Evolutionary conservation across 2,113 vertebrate genomes (phyloP), one percentile per base, ranked within the genome.

Genomic region (Scartelaos histophorus): DNA sequence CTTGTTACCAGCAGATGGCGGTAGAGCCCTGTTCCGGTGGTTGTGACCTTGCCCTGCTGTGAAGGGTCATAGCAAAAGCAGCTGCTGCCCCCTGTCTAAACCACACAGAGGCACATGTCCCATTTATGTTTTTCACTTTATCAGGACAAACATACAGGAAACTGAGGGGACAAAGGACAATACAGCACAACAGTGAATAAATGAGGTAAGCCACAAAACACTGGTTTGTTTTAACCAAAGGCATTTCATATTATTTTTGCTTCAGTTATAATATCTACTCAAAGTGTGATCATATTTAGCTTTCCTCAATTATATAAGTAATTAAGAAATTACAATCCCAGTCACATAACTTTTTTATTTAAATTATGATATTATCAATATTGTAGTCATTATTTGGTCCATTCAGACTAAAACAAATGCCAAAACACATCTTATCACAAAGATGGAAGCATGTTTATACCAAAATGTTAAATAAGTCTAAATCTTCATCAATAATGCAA

Each of bases 1-100:
- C 34, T 46, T 71, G 57, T 73, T 0, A 46, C 86, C 89, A 85
- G 82, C 82, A 91, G 89, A 64, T 65, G 88, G 80, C 88, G 78
- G 62, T 62, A 67, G 49, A 21, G 24, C 13, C 46, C 53, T 1
- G 35, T 57, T 57, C 69, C 25, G 53, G 11, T 25, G 13, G 3
- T 29, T 7, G 71, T 88, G 86, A 89, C 89, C 85, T 87, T 89
- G 54, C 35, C 21, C 60, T 19, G 38, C 70, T 53, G 76, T 64
- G 47, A 11, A 74, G 77, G 80, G 83, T 84, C 78, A 72, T 46
- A 19, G 62, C 58, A 6, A 57, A 45, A 67, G 5, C 57, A 56
- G 45, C 25, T 38, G 70, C 75, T 71, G 66, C 53, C 46, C 69
- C 47, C 46, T 43, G 65, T 71, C 68, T 46, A 75, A 75, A 70